Evolutionary conservation across 2,797 vertebrate species (phyloP), one percentile per base, ranked within the genome.

Genomic region (Apodemus agrarius): DNA sequence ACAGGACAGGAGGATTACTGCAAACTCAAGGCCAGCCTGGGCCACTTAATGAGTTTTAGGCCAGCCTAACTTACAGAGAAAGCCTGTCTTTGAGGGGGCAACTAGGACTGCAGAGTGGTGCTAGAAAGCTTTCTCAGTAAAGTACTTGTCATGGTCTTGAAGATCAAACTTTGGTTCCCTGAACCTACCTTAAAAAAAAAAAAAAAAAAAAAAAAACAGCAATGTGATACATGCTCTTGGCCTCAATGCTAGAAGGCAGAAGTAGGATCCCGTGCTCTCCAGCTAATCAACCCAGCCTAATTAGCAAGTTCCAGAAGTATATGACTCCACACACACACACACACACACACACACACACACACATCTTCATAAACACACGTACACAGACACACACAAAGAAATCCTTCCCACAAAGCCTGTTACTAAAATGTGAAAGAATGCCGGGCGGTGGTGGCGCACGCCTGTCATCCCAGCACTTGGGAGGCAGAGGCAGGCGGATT

Each of bases 361-460:
- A 49, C 11, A 19, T 4, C 14, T 29, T 40, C 6, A 81, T 40
- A 24, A 59, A 63, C 26, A 83, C 26, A 83, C 31, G 63, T 11
- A 63, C 7, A 65, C 11, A 52, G 17, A 52, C 2, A 69, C 9
- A 72, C 6, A 69, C 7, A 87, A 14, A 80, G 52, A 78, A 90
- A 59, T 34, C 59, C 95, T 92, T 88, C 65, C 37, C 61, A 72
- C 24, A 87, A 76, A 93, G 84, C 40, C 69, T 81, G 75, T 80
- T 90, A 86, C 8, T 43, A 40, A 95, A 94, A 34, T 79, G 89
- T 31, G 61, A 82, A 94, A 87, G 59, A 91, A 65, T n/a, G n/a
- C n/a, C n/a, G n/a, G n/a, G n/a, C n/a, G n/a, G n/a, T n/a, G n/a
- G n/a, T n/a, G n/a, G n/a, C n/a, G n/a, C n/a, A n/a, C n/a, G n/a